These are phyloP conservation scores for Spheniscus mendiculus DNA, from an alignment of 2,113 vertebrate species.

Conservation along the genomic window DNA sequence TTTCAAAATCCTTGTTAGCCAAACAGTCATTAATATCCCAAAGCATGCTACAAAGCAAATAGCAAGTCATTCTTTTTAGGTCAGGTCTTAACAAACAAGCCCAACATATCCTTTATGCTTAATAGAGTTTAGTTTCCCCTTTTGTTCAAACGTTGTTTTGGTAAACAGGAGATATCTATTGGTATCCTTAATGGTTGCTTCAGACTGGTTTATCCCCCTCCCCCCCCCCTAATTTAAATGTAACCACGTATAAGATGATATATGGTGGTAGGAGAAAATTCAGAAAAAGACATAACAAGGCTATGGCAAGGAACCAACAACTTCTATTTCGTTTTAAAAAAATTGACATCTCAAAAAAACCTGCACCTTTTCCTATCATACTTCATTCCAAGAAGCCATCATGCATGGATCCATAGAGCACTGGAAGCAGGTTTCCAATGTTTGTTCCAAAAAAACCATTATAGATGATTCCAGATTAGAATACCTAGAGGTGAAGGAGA, in stretches of 20 bases:
- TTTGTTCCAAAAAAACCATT: not conserved
- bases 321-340: not conserved
- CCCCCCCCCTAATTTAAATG: not conserved
- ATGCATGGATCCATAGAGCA: not conserved
- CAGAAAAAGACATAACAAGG: not conserved
- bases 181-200: not conserved
- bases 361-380: not conserved
- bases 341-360: not conserved
- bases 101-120: not conserved
- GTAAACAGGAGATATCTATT: not conserved
- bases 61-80: not conserved
- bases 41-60: not conserved
- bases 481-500: not conserved
- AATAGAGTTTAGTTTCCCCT: not conserved
- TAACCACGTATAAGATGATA: not conserved
- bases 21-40: not conserved
- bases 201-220: not conserved
- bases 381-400: not conserved
- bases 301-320: not conserved
- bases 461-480: not conserved
- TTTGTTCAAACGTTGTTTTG: conserved; percentile 1
- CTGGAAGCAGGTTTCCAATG: not conserved
- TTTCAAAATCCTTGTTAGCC: not conserved
- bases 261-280: not conserved
- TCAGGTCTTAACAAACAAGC: not conserved